Evolutionary conservation across 2,113 vertebrate genomes (phyloP).

Genomic region (Platichthys flesus): DNA sequence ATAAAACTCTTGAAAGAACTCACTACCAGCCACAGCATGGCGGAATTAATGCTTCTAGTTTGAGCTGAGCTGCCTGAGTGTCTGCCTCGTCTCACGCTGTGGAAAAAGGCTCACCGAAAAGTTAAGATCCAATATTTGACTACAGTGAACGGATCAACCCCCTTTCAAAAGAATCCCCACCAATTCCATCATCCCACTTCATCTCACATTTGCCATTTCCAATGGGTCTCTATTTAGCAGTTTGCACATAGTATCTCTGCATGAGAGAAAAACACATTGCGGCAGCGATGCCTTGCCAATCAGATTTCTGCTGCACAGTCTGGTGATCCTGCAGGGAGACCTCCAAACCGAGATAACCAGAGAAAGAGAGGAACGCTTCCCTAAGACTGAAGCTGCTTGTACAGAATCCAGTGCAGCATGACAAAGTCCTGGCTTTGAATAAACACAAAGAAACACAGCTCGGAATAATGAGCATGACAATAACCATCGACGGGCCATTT

Average conservation of each 20-base stretch:
- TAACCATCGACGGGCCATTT: constrained; percentile 22
- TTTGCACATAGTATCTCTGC: constrained; percentile 53
- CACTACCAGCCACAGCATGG: not conserved
- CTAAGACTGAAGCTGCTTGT: constrained; percentile 36
- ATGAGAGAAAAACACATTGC: constrained; percentile 61
- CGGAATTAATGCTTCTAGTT: not conserved
- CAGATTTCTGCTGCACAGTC: constrained; percentile 70
- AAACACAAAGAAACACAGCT: constrained; percentile 46
- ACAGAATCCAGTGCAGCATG: constrained; percentile 46
- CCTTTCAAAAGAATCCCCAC: constrained; percentile 7
- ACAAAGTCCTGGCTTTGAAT: constrained; percentile 45
- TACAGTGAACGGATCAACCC: constrained; percentile 10
- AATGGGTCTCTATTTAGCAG: constrained; percentile 44
- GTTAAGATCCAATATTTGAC: not conserved
- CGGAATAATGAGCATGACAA: constrained; percentile 53
- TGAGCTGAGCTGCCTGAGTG: not conserved
- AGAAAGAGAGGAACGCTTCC: constrained; percentile 29
- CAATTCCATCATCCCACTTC: constrained; percentile 30
- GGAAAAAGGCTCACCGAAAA: not conserved
- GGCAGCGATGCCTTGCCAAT: constrained; percentile 66
- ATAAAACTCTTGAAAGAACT: not conserved
- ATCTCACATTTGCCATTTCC: constrained; percentile 43
- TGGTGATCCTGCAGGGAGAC: constrained; percentile 55
- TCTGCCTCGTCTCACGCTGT: not conserved
- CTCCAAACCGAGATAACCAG: constrained; percentile 47